Conservation (phyloP, 2,797 vertebrate genomes). For the Sorex maritimensis region DNA sequence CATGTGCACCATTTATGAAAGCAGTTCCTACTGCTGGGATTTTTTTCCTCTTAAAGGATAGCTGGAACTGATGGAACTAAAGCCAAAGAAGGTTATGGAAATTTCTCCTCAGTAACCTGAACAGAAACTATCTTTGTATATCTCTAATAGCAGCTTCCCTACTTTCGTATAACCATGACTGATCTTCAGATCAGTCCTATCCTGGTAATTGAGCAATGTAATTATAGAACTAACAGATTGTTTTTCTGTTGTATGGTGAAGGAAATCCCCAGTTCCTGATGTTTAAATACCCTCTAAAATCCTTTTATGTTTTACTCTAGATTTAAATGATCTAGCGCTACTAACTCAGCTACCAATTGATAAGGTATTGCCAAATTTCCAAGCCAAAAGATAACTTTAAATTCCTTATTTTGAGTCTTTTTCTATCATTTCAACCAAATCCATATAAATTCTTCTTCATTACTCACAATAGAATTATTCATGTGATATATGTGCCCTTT, state of each 20-base stretch:
- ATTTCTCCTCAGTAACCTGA: background rate
- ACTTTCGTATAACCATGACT: background rate
- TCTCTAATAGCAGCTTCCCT: background rate
- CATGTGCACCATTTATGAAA: too few relatives aligned
- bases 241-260: background rate
- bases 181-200: background rate
- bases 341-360: background rate
- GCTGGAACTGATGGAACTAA: background rate
- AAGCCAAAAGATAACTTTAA: background rate
- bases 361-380: background rate
- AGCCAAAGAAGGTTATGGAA: background rate
- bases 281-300: slow-evolving; percentile 10
- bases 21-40: too few relatives aligned
- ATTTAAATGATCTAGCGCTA: background rate
- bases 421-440: background rate
- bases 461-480: slow-evolving; percentile 10
- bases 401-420: slow-evolving; percentile 26
- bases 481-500: background rate
- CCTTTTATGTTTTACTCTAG: background rate
- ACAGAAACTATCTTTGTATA: background rate
- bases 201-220: background rate
- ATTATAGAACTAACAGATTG: slow-evolving; percentile 7
- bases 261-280: slow-evolving; percentile 48
- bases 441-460: background rate
- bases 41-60: too few relatives aligned